Evolutionary conservation across 2,113 vertebrate genomes (phyloP).

Genomic region (Malurus cyaneus): DNA sequence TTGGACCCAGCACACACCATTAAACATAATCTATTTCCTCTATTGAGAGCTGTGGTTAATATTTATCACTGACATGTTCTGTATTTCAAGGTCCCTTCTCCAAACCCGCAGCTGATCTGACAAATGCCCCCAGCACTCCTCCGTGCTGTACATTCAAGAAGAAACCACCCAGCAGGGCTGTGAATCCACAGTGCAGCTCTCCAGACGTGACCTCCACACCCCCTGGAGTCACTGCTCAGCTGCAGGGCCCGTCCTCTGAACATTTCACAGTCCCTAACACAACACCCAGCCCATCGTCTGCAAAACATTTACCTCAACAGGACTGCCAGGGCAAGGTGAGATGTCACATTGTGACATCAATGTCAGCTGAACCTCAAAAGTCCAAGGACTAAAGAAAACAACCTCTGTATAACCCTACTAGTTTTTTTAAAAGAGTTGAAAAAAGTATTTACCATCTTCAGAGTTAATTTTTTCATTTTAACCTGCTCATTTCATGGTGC

Average conservation of each 20-base stretch:
- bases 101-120: not conserved
- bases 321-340: not conserved
- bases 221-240: not conserved
- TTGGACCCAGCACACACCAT: not conserved
- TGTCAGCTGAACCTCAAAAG: not conserved
- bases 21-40: constrained; percentile 29
- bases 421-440: not conserved
- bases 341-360: not conserved
- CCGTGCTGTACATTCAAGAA: accelerated
- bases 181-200: not conserved
- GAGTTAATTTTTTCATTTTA: not conserved
- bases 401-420: not conserved
- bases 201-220: not conserved
- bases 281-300: not conserved
- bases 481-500: not conserved
- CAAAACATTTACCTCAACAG: not conserved
- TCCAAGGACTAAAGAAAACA: not conserved
- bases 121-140: not conserved
- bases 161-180: not conserved
- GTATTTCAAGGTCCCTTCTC: not conserved
- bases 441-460: not conserved
- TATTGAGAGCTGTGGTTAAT: not conserved
- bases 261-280: not conserved
- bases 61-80: not conserved
- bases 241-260: not conserved